Evolutionary conservation across 2,888 invertebrate species (phyloP), one percentile per base, ranked within the genome.

Genomic region (Xestia ashworthii): DNA sequence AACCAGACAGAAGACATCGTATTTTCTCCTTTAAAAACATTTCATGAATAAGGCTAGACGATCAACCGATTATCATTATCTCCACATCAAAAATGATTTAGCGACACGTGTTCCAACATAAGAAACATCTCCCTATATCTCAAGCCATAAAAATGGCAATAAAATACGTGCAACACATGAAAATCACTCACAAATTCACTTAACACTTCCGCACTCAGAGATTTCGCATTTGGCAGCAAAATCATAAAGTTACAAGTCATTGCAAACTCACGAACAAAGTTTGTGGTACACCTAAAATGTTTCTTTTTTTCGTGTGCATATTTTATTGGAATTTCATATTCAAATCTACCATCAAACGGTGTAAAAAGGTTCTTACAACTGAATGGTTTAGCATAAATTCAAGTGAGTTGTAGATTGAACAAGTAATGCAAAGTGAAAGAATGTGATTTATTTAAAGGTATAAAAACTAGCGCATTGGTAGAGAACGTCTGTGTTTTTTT

Each of bases 241-340:
- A 87, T 89, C 78, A 74, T 71, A 80, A 85, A 88, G 74, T 88
- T 76, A 84, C 85, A 88, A 89, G 84, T 87, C 83, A 87, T 90
- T 88, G 86, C 82, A 87, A 87, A 88, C 81, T 86, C 82, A 73
- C 70, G 73, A 84, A 88, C 78, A 86, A 85, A 82, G 86, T 87
- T 87, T 85, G 64, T 80, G 83, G 78, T 75, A 67, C 19, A 79
- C 62, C 75, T 66, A 82, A 88, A 88, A 86, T 88, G 86, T 88
- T 88, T 86, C 84, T 89, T 89, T 89, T 60, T 91, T 89, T 87
- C 58, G 67, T 66, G 74, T 90, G 89, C 89, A 92, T 91, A 90
- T 91, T 89, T 90, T 88, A 91, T 89, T 82, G 67, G 77, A 80
- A 91, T 90, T 92, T 90, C 88, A 89, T 90, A 92, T 84, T 88